Conservation (phyloP, 2,797 vertebrate species). For the Menidia menidia region DNA sequence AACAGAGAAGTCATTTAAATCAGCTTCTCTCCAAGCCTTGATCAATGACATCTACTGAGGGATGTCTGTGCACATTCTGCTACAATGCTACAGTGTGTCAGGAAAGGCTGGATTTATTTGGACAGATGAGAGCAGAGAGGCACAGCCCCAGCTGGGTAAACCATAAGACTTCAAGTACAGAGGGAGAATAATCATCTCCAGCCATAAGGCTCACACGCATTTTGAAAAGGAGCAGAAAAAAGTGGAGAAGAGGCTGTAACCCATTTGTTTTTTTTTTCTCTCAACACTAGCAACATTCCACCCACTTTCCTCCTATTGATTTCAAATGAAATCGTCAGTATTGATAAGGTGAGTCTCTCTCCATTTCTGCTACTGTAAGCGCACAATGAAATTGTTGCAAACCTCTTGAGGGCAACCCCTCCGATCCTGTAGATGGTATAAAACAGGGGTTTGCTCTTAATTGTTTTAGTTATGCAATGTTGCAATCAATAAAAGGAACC, state of each 20-base stretch:
- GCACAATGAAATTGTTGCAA: not conserved
- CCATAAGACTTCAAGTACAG: slow-evolving; percentile 25
- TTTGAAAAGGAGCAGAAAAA: not conserved
- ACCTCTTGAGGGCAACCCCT: not conserved
- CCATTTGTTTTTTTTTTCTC: not conserved
- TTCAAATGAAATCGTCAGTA: not conserved
- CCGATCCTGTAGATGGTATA: not conserved
- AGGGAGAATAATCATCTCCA: not conserved
- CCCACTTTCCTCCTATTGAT: not conserved
- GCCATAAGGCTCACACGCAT: not conserved
- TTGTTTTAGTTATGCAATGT: not conserved
- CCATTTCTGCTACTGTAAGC: not conserved
- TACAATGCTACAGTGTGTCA: slow-evolving; percentile 38
- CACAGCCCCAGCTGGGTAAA: slow-evolving; percentile 28
- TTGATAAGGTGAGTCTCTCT: not conserved
- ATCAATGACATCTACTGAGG: slow-evolving; percentile 56
- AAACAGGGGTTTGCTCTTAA: not conserved
- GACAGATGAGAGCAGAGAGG: slow-evolving; percentile 37
- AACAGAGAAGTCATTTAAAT: slow-evolving; percentile 59
- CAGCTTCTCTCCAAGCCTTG: slow-evolving; percentile 45
- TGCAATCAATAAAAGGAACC: too few relatives aligned
- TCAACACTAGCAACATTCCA: not conserved
- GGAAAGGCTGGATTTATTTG: slow-evolving; percentile 39
- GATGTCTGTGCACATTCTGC: slow-evolving; percentile 48
- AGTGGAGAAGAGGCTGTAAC: not conserved